Evolutionary conservation across 1,140 invertebrate genomes (phyloP).

Genomic region (Oryctes rhinoceros): DNA sequence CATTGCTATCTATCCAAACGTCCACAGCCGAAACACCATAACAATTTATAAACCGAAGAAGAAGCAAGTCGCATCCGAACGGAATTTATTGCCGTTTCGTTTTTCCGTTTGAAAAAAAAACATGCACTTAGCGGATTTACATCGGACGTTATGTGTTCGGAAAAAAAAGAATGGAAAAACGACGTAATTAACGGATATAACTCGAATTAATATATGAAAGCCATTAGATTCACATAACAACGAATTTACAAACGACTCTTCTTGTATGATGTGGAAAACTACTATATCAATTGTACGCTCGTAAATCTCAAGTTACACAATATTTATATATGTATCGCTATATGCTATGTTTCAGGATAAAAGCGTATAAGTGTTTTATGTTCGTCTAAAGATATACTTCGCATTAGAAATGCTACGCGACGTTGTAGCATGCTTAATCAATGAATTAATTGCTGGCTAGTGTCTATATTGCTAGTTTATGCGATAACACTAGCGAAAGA

Average conservation of each 20-base stretch:
- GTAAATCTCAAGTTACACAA: conserved; percentile 30
- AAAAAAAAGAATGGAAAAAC: not conserved
- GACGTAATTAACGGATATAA: conserved; percentile 16
- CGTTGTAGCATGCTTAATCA: not conserved
- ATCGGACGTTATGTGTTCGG: not conserved
- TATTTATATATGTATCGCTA: not conserved
- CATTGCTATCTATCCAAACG: not conserved
- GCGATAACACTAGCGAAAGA: not conserved
- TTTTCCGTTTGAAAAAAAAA: conserved; percentile 13
- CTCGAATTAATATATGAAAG: conserved; percentile 32
- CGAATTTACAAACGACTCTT: conserved; percentile 20
- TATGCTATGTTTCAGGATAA: not conserved
- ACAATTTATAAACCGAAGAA: conserved; percentile 21
- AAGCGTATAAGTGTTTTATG: conserved; percentile 14
- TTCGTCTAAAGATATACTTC: not conserved
- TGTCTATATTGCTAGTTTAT: conserved; percentile 23
- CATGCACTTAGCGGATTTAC: conserved; percentile 24
- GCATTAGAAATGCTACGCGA: not conserved
- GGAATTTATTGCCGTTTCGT: not conserved
- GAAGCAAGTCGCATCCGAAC: not conserved
- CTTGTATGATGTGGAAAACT: conserved; percentile 25
- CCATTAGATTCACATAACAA: conserved; percentile 14
- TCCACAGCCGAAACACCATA: not conserved
- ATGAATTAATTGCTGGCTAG: not conserved
- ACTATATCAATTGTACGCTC: conserved; percentile 14